These are phyloP conservation scores for Coreoperca whiteheadi DNA, from an alignment of 2,113 vertebrate genomes.

Conservation along the genomic window DNA sequence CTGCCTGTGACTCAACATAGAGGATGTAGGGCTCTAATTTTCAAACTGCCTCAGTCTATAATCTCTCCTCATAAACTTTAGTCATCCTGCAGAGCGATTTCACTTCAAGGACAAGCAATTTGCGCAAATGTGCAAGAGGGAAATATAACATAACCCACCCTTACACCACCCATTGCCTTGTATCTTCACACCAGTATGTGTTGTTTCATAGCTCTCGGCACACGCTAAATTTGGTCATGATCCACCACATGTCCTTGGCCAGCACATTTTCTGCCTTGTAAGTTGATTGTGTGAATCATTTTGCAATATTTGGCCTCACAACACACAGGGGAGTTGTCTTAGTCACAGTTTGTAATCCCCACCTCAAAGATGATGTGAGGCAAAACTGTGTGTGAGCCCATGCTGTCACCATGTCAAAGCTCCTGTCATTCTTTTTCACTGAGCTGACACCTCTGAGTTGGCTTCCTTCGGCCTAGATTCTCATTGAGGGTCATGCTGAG, in stretches of 20 bases:
- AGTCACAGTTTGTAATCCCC: slow-evolving; percentile 51
- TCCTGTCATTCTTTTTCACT: slow-evolving; percentile 34
- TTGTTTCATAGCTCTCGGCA: slow-evolving; percentile 41
- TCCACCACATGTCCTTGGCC: slow-evolving; percentile 46
- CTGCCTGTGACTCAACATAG: slow-evolving; percentile 44
- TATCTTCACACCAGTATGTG: slow-evolving; percentile 36
- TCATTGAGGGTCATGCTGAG: slow-evolving; percentile 40
- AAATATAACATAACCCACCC: slow-evolving; percentile 4
- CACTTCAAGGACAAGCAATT: slow-evolving; percentile 40
- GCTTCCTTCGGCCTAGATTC: slow-evolving; percentile 62
- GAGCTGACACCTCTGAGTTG: slow-evolving; percentile 53
- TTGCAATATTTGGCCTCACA: slow-evolving; percentile 21
- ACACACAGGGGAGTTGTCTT: slow-evolving; percentile 12
- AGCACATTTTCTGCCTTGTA: slow-evolving; percentile 16
- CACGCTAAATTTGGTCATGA: slow-evolving; percentile 35
- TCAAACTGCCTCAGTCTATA: slow-evolving; percentile 44
- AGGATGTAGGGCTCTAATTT: slow-evolving; percentile 52
- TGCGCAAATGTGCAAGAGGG: slow-evolving; percentile 30
- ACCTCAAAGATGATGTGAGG: slow-evolving; percentile 38
- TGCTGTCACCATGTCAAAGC: slow-evolving; percentile 44
- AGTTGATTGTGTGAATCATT: slow-evolving; percentile 46
- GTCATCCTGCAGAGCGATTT: slow-evolving; percentile 48
- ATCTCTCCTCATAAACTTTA: slow-evolving; percentile 52
- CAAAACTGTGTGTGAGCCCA: slow-evolving; percentile 28
- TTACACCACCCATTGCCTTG: slow-evolving; percentile 17